Conservation (phyloP, 2,888 invertebrate genomes). For the Desoria tigrina region DNA sequence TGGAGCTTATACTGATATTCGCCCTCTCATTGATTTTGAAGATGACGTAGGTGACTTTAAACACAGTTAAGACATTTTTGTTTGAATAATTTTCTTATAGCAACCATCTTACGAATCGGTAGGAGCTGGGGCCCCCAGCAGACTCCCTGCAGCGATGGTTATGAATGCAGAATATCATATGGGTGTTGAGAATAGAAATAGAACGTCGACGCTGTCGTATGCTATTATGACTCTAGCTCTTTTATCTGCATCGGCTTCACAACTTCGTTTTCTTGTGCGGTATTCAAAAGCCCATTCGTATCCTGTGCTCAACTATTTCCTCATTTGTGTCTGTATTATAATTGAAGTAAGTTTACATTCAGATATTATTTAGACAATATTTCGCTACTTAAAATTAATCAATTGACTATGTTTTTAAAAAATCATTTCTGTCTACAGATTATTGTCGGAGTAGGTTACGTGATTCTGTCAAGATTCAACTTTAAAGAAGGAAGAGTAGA, state of each 20-base stretch:
- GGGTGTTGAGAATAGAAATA: conserved; percentile 28
- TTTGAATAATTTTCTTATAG: conserved; percentile 6
- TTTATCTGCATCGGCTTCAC: conserved; percentile 52
- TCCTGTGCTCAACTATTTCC: conserved; percentile 52
- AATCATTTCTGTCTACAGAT: conserved; percentile 35
- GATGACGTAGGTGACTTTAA: conserved; percentile 24
- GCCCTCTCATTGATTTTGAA: conserved; percentile 22
- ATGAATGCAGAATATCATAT: conserved; percentile 5
- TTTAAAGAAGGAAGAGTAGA: conserved; percentile 42
- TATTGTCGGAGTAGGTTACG: conserved; percentile 50
- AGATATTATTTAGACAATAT: conserved; percentile 7
- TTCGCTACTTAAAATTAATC: conserved; percentile 9
- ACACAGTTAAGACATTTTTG: background rate
- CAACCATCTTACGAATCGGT: conserved; percentile 31
- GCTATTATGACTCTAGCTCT: conserved; percentile 52
- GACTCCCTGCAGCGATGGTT: conserved; percentile 20
- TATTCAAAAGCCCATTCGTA: conserved; percentile 49
- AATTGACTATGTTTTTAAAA: conserved; percentile 8
- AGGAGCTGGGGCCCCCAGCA: conserved; percentile 27
- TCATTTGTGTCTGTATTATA: conserved; percentile 49
- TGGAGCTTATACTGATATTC: conserved; percentile 31
- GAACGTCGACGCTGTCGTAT: conserved; percentile 46
- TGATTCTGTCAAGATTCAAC: conserved; percentile 47
- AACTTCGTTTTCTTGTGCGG: conserved; percentile 50
- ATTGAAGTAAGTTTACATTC: conserved; percentile 50